Evolutionary conservation across 2,113 vertebrate species (phyloP), one percentile per base, ranked within the genome.

Genomic region (Chloropsis hardwickii): DNA sequence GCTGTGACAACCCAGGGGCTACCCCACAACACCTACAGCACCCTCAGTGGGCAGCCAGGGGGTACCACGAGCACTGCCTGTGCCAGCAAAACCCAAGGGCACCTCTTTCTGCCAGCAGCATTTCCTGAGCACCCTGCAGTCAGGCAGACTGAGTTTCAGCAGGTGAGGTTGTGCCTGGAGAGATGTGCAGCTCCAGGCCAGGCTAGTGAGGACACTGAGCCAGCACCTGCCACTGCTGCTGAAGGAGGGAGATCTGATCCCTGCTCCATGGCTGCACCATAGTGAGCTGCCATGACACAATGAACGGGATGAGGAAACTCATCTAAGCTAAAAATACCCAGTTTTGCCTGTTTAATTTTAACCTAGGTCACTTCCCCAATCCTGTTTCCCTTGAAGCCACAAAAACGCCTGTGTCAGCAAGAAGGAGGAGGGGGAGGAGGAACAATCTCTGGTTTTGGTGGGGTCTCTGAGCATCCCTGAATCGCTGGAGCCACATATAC

Each of bases 351-450:
- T 73, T 89, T 87, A 50, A 84, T 92, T 91, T 89, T 86, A 91
- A 91, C 93, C 87, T 57, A 62, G 84, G 89, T 92, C 77, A 94
- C 92, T 95, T 97, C 90, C 77, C 60, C 90, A 94, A 12, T 35
- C 45, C 80, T 7, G 16, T 77, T 95, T 95, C 93, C 83, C 64
- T 56, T 42, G 23, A 78, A 91, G 51, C 54, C 91, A 86, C 35
- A 91, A 56, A 94, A 92, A 77, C 31, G 80, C 29, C 53, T 8
- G 3, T 78, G 64, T 94, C 87, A 94, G 81, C 84, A 78, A 67
- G 51, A 54, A 69, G 18, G 12, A 72, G 1, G 8, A 11, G 28
- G 28, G 42, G 39, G 47, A 64, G 89, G 60, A 89, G 47, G 47
- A 84, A 83, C 77, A 70, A 20, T 14, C 31, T 65, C 54, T 78